A percentile compares a stretch with the other conserved stretches of the same genome.
phyloP scores from a whole-genome alignment of 35 echinoderm and acorn worm genomes.

The Ophioderma brevispina region DNA sequence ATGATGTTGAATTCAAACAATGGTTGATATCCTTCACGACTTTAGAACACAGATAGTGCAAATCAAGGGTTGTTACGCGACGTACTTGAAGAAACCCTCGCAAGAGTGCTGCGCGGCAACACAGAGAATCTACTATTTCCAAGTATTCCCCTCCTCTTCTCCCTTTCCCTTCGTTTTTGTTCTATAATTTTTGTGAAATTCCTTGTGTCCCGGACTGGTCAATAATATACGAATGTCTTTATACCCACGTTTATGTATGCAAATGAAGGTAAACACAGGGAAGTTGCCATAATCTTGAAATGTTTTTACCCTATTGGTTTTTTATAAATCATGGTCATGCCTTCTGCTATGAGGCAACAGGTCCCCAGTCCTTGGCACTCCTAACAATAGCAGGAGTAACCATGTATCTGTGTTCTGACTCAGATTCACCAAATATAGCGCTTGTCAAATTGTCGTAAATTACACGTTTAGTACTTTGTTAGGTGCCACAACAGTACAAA shows the following conservation, averaged over 20 bases:
- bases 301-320: slow-evolving; percentile 18
- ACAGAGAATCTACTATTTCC: not conserved
- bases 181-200: slow-evolving; percentile 49
- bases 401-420: not conserved
- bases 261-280: not conserved
- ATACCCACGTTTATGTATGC: slow-evolving; percentile 12
- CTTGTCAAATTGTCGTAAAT: slow-evolving; percentile 5
- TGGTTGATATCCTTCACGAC: slow-evolving; percentile 1
- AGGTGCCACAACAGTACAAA: slow-evolving; percentile 22
- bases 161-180: slow-evolving; percentile 15
- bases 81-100: slow-evolving; percentile 30
- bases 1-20: not conserved
- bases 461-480: slow-evolving; percentile 25
- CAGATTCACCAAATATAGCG: not conserved
- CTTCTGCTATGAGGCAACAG: slow-evolving; percentile 19
- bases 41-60: slow-evolving; percentile 33
- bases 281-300: slow-evolving; percentile 33
- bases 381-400: too few relatives aligned
- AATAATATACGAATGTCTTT: slow-evolving; percentile 57
- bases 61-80: slow-evolving; percentile 14
- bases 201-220: slow-evolving; percentile 51
- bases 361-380: too few relatives aligned
- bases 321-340: slow-evolving; percentile 30
- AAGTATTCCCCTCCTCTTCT: not conserved
- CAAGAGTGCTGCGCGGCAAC: not conserved